Evolutionary conservation across 92 coral and sea anemone species (phyloP), one percentile per base, ranked within the genome.

Genomic region (Zoanthus gigantus): DNA sequence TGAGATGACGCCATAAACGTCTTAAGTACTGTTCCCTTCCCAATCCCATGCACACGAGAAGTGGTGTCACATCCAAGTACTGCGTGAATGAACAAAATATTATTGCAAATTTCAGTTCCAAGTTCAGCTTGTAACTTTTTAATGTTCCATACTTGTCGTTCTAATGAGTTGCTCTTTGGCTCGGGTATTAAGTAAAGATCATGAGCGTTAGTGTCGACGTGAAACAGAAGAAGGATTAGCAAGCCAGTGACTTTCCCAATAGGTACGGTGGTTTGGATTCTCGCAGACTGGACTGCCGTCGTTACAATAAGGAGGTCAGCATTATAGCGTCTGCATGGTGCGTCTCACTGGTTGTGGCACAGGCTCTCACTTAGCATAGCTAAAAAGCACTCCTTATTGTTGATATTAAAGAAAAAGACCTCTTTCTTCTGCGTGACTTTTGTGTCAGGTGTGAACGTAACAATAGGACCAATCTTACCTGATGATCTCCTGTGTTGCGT

Each of bases 371-470:
- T 57, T 14, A 57, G 63, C 63, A 57, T 12, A 14, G 63, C 63
- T 57, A 57, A 31, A 18, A 37, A n/a, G 76, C 82, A 56, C 63
- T 57, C 12, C 12, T 57, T 83, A 78, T 83, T 50, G 69, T 76
- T 63, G 6, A 56, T 29, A 50, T 79, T 88, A 32, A 82, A 28
- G 32, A 83, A 72, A 74, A 71, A 78, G 6, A 53, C 16, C n/a
- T 88, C 89, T 65, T 78, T 91, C 79, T 87, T 91, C 57, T 60
- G 42, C 2, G 34, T 66, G 0, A 79, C 82, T 52, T 63, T 65
- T 89, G 83, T 90, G 63, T 79, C 78, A 23, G 60, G 66, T 23
- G 23, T 23, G 23, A 23, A 23, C 23, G 23, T 23, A 23, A 23
- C 23, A 23, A 23, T 23, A 23, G 2, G 9, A 9, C 63, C 63